These are phyloP conservation scores for Danaus plexippus DNA, from an alignment of 1,140 invertebrate species.

Conservation along the genomic window DNA sequence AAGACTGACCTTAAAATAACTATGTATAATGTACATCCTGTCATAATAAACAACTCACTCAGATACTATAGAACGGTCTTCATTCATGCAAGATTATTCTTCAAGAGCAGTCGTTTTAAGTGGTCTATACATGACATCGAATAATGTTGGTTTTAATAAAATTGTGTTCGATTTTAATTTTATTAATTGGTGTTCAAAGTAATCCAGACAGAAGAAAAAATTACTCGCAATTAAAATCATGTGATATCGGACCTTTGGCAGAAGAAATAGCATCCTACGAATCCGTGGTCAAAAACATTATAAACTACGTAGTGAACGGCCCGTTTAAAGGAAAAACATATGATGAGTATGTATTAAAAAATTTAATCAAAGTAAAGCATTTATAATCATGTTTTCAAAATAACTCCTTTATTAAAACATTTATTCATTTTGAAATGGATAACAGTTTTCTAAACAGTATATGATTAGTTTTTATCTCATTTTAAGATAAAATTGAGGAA, in stretches of 20 bases:
- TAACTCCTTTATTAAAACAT: too few relatives aligned
- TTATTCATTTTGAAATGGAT: too few relatives aligned
- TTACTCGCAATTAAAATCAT: conserved; percentile 37
- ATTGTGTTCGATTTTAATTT: conserved; percentile 9
- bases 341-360: conserved; percentile 37
- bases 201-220: conserved; percentile 13
- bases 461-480: too few relatives aligned
- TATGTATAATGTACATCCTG: too few relatives aligned
- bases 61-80: not conserved
- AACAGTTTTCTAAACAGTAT: too few relatives aligned
- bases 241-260: conserved; percentile 54
- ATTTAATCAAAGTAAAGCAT: not conserved
- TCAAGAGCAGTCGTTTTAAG: conserved; percentile 10
- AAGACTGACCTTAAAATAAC: too few relatives aligned
- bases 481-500: too few relatives aligned
- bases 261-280: conserved; percentile 76
- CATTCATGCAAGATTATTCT: conserved; percentile 9
- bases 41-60: not conserved
- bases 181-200: conserved; percentile 11
- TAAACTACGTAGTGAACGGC: conserved; percentile 73
- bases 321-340: conserved; percentile 56
- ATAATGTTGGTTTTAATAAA: conserved; percentile 8
- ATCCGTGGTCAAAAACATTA: conserved; percentile 72
- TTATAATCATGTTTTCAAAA: too few relatives aligned
- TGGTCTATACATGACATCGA: conserved; percentile 1